Percentiles rank a stretch among this genome's conserved stretches.
These are phyloP conservation scores for Tyto alba DNA, from an alignment of 2,113 vertebrate genomes.

Conservation along the genomic window DNA sequence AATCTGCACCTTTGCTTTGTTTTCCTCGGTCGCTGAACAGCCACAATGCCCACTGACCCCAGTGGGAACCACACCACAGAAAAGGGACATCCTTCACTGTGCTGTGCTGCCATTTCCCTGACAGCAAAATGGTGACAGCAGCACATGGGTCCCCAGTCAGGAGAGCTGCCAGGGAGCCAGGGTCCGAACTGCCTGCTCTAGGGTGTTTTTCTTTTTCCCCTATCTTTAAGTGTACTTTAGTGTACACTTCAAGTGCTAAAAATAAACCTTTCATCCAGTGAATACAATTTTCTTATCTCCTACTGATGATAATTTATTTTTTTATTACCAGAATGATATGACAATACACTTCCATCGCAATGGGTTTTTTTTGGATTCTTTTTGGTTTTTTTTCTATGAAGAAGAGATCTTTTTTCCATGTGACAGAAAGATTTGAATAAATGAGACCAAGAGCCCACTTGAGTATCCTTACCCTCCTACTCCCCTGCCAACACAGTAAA, in stretches of 20 bases:
- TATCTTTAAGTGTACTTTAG: neutral
- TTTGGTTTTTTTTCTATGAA: neutral
- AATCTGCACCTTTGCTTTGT: fast-evolving
- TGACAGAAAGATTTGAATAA: neutral
- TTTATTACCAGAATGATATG: neutral
- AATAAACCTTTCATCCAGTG: neutral
- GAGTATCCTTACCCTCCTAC: neutral
- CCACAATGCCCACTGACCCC: fast-evolving
- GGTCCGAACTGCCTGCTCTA: neutral
- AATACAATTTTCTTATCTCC: neutral
- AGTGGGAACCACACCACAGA: neutral
- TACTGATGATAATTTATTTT: neutral
- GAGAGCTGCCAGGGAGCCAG: neutral
- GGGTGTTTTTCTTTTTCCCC: neutral
- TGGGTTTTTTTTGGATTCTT: fast-evolving
- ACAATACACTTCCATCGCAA: neutral
- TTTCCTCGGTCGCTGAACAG: fast-evolving
- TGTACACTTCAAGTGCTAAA: neutral
- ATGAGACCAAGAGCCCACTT: neutral
- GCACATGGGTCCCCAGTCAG: neutral
- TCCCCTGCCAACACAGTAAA: slow-evolving; percentile 7
- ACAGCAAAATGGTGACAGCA: fast-evolving
- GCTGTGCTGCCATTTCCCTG: fast-evolving
- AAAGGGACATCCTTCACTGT: neutral
- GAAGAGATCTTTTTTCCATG: neutral